Percentiles rank a stretch among this genome's conserved stretches.
Evolutionary conservation across 2,113 vertebrate species (phyloP).

Genomic region (Cnemophilus loriae): DNA sequence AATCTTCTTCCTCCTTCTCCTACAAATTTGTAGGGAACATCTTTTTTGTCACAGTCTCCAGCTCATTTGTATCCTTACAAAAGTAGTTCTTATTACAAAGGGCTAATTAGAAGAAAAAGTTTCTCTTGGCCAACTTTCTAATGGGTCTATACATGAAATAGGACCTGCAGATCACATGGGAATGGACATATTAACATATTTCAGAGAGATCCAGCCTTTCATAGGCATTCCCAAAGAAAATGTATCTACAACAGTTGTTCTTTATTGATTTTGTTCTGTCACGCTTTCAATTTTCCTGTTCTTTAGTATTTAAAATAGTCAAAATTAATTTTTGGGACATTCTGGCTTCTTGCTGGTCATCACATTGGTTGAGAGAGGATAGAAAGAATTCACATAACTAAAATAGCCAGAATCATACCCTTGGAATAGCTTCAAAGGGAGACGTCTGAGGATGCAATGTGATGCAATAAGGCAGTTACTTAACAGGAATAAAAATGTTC

Average conservation of each 20-base stretch:
- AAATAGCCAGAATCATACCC: neutral
- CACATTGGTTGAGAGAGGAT: neutral
- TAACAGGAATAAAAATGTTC: neutral
- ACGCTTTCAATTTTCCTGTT: neutral
- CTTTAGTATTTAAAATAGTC: neutral
- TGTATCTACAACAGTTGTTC: neutral
- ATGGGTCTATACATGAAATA: neutral
- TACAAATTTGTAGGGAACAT: neutral
- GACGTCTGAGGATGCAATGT: neutral
- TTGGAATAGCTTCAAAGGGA: neutral
- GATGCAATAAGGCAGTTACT: neutral
- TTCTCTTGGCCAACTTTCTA: neutral
- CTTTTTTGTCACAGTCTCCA: rapidly evolving
- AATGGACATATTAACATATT: neutral
- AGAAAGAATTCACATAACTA: neutral
- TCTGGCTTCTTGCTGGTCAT: neutral
- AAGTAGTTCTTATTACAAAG: neutral
- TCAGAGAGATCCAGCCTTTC: neutral
- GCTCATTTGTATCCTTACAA: neutral
- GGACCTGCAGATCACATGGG: neutral
- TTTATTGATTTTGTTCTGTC: neutral
- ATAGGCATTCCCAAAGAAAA: neutral
- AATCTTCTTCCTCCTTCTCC: neutral
- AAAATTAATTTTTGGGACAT: neutral
- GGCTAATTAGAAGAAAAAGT: neutral